Conservation (phyloP, 2,888 invertebrate species). For the Chalcis sispes region DNA sequence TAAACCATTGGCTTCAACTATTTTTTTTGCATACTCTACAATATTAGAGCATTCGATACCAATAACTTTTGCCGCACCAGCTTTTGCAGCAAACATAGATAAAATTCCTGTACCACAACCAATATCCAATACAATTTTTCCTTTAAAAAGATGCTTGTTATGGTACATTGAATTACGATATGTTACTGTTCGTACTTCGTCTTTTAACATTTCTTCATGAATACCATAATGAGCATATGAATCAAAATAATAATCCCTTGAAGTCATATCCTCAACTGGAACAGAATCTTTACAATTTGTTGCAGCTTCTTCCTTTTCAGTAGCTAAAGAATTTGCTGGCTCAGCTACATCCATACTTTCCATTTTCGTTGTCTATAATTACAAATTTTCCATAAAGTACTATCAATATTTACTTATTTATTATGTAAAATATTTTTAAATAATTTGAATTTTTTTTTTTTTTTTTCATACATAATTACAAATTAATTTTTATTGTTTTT, state of each 20-base stretch:
- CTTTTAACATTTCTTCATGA: constrained; percentile 99
- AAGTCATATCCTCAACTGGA: constrained; percentile 97
- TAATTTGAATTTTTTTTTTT: too few relatives aligned
- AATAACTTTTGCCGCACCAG: constrained; percentile 95
- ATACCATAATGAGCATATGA: constrained; percentile 99
- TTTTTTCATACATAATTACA: not conserved
- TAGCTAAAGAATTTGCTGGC: constrained; percentile 61
- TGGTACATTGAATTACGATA: constrained; percentile 99
- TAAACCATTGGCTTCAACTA: constrained; percentile 90
- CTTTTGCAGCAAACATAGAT: constrained; percentile 99
- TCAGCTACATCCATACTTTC: constrained; percentile 78
- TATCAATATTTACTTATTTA: not conserved
- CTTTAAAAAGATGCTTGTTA: constrained; percentile 98
- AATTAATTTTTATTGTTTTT: not conserved
- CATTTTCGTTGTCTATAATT: constrained; percentile 74
- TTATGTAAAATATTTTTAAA: constrained; percentile 3
- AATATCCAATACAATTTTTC: constrained; percentile 95
- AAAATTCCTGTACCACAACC: constrained; percentile 99
- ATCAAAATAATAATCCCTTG: constrained; percentile 99
- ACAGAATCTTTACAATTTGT: constrained; percentile 75
- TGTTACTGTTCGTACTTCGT: constrained; percentile 98
- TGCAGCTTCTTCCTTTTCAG: constrained; percentile 70
- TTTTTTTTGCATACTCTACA: constrained; percentile 97
- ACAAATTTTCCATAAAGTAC: constrained; percentile 6
- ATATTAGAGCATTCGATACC: constrained; percentile 99